Conservation (phyloP, 1,140 invertebrate species). For the Coptotermes formosanus region DNA sequence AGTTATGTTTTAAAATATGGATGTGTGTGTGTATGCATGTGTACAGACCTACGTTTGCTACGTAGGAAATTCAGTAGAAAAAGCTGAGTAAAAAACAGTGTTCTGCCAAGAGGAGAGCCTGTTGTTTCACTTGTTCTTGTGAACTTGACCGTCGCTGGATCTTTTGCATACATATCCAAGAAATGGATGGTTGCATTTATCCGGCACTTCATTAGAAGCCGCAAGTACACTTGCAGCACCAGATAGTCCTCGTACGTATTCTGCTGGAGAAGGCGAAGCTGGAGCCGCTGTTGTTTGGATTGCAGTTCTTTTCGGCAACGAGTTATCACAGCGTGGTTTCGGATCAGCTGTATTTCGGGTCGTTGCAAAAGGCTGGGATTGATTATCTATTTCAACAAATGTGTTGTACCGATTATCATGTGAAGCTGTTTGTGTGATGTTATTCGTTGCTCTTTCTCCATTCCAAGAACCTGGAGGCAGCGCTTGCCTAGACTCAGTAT, state of each 20-base stretch:
- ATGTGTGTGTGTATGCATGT: too few species aligned
- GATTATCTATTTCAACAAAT: too few species aligned
- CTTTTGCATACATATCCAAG: not conserved
- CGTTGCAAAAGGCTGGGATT: not conserved
- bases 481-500: not conserved
- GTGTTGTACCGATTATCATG: too few species aligned
- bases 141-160: not conserved
- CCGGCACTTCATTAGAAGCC: not conserved
- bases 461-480: not conserved
- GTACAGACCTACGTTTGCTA: too few species aligned
- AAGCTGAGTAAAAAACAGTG: not conserved
- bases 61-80: too few species aligned
- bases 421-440: too few species aligned
- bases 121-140: not conserved
- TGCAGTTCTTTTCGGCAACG: not conserved
- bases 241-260: not conserved
- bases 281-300: not conserved
- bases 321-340: not conserved
- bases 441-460: too few species aligned
- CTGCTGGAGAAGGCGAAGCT: not conserved
- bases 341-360: not conserved
- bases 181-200: not conserved
- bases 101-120: not conserved
- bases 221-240: not conserved
- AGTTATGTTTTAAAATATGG: too few species aligned